Percentiles rank a stretch among this genome's conserved stretches.
Conservation (phyloP, 1,140 invertebrate genomes). For the Wasmannia auropunctata region DNA sequence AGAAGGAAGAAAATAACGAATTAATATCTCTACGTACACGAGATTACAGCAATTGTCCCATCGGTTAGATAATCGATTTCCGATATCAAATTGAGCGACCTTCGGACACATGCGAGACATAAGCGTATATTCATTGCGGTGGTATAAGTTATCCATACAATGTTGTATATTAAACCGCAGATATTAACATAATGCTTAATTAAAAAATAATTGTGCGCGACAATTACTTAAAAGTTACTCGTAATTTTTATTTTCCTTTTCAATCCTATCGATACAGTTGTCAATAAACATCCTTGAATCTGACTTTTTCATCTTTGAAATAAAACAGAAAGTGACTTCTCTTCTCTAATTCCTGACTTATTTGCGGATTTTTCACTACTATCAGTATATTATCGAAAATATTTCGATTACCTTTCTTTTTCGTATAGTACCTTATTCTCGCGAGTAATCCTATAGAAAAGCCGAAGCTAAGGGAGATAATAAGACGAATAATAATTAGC, state of each 20-base stretch:
- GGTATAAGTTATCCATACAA: constrained; percentile 53
- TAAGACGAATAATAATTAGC: background rate
- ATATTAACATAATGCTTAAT: background rate
- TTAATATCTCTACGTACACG: constrained; percentile 42
- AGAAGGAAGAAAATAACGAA: constrained; percentile 15
- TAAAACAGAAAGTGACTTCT: too few species aligned
- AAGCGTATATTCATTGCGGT: constrained; percentile 33
- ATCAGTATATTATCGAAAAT: background rate
- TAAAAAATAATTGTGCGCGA: background rate
- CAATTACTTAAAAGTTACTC: background rate
- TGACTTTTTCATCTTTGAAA: background rate
- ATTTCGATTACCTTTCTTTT: background rate
- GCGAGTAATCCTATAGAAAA: background rate
- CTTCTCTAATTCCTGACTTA: background rate
- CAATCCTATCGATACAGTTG: background rate
- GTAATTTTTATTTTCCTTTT: background rate
- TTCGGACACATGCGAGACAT: constrained; percentile 66
- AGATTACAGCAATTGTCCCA: constrained; percentile 56
- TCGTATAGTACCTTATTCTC: background rate
- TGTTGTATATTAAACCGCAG: constrained; percentile 42
- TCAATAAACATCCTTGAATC: background rate
- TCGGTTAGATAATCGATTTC: constrained; percentile 79
- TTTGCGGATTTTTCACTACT: background rate
- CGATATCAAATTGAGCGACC: constrained; percentile 74
- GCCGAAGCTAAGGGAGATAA: background rate